phyloP scores from a whole-genome alignment of 2,888 invertebrate genomes.

The Pharmacophagus antenor region DNA sequence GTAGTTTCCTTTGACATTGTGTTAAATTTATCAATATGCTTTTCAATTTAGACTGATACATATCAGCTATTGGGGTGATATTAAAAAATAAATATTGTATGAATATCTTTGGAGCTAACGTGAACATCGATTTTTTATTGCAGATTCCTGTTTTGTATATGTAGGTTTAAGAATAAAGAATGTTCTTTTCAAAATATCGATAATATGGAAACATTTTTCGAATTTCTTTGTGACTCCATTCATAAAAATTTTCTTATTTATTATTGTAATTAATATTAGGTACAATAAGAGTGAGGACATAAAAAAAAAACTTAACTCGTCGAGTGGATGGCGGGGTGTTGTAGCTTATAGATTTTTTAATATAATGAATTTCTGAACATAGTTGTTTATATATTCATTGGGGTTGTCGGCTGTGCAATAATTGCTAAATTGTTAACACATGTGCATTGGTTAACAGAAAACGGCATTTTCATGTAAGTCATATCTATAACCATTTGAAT shows the following conservation, averaged over 20 bases:
- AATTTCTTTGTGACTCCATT: slow-evolving; percentile 53
- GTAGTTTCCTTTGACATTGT: slow-evolving; percentile 35
- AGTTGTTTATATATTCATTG: slow-evolving; percentile 35
- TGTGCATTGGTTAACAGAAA: slow-evolving; percentile 18
- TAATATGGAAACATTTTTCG: slow-evolving; percentile 40
- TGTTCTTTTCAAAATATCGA: slow-evolving; percentile 41
- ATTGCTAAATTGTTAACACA: slow-evolving; percentile 32
- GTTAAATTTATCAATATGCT: slow-evolving; percentile 15
- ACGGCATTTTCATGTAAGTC: slow-evolving; percentile 19
- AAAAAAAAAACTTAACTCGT: slow-evolving; percentile 41
- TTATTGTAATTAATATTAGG: slow-evolving; percentile 49
- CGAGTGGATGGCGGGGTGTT: slow-evolving; percentile 38
- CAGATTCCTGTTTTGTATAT: slow-evolving; percentile 77
- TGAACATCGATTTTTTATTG: slow-evolving; percentile 57
- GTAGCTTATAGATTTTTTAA: slow-evolving; percentile 37
- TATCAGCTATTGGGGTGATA: slow-evolving; percentile 46
- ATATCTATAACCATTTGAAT: slow-evolving; percentile 29
- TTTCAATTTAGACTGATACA: slow-evolving; percentile 42
- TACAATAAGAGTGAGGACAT: slow-evolving; percentile 55
- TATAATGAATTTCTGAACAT: slow-evolving; percentile 39
- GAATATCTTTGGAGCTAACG: slow-evolving; percentile 30
- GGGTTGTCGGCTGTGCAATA: slow-evolving; percentile 52
- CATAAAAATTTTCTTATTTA: slow-evolving; percentile 55
- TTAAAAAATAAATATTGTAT: slow-evolving; percentile 14
- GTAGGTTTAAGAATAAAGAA: slow-evolving; percentile 69